Base-by-base conservation (phyloP, 1,140 invertebrate species). In the Cherax destructor region DNA sequence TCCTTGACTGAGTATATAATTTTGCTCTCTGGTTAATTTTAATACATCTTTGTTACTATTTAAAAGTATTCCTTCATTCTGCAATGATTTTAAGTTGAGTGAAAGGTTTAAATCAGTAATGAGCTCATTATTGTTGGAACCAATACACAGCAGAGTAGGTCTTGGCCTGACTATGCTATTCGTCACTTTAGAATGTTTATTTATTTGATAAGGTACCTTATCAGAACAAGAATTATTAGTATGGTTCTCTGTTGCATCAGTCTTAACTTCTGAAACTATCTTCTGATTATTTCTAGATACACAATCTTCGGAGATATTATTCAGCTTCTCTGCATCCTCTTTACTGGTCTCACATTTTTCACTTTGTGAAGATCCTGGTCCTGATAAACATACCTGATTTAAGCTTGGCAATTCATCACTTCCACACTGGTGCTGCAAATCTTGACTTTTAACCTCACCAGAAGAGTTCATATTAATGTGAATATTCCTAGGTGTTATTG, bases 401-500 rank as follows among this genome's bases (percentile, higher is more conserved):
- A 3, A 61, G 6, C 30, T 16, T n/a, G 13, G 85, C 50, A 83
- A 56, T 59, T 21, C 52, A 11, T 41, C 49, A 77, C 18, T 21
- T 11, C 24, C 84, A 86, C 16, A 9, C 49, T 86, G 13, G 52
- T 56, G 52, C 5, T 59, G 49, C n/a, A 79, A 11, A 21, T 10
- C 10, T 79, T 78, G 74, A 87, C 79, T 24, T 59, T 79, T 61
- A 56, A 78, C 13, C 56, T 87, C 74, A 77, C 52, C 77, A 9
- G 72, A 59, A 61, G 18, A 56, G 9, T 30, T 79, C 11, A 87
- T 21, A 59, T 47, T 79, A 30, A 87, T 76, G 11, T 87, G 72
- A 56, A 87, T 87, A 30, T 24, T 74, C 30, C 85, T 87, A 10
- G 85, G 74, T 59, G 85, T 76, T 77, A 87, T 69, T 30, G 85